Percentiles rank a stretch among this genome's conserved stretches.
Evolutionary conservation across 2,888 invertebrate genomes (phyloP).

Genomic region (Pterostichus madidus): DNA sequence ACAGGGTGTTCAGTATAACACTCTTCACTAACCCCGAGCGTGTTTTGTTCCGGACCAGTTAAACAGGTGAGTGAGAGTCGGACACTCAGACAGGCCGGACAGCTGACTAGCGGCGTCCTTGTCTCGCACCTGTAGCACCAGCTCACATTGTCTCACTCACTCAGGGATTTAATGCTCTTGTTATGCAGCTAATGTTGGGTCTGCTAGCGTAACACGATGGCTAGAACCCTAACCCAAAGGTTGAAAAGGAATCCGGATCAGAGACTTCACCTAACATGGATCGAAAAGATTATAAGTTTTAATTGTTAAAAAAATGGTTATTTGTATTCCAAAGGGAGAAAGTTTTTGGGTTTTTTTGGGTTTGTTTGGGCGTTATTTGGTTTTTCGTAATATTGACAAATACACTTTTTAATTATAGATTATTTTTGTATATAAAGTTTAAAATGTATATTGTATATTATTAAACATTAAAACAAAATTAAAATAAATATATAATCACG

Average conservation of each 20-base stretch:
- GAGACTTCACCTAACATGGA: background rate
- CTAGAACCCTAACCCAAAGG: constrained; percentile 10
- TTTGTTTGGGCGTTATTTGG: too few species aligned
- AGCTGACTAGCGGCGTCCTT: constrained; percentile 4
- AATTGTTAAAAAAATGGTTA: too few species aligned
- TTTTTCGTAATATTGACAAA: too few species aligned
- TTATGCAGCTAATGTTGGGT: constrained; percentile 14
- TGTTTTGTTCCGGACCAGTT: constrained; percentile 28
- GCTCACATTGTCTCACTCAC: background rate
- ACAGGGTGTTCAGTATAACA: background rate
- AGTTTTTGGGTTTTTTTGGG: too few species aligned
- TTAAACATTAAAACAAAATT: too few species aligned
- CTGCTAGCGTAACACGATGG: background rate
- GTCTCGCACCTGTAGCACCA: too few species aligned
- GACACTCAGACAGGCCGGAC: constrained; percentile 2
- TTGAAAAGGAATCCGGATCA: background rate
- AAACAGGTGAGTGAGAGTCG: constrained; percentile 9
- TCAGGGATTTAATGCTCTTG: constrained; percentile 16
- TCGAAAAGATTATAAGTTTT: background rate
- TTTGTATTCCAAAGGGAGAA: too few species aligned
- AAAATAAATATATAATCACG: too few species aligned
- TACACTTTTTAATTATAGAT: too few species aligned
- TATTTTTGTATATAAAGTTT: too few species aligned
- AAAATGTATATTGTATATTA: too few species aligned
- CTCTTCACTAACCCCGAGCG: background rate